A percentile compares a stretch with the other conserved stretches of the same genome.
phyloP scores from a whole-genome alignment of 1,140 invertebrate species.

The Coelopa frigida region DNA sequence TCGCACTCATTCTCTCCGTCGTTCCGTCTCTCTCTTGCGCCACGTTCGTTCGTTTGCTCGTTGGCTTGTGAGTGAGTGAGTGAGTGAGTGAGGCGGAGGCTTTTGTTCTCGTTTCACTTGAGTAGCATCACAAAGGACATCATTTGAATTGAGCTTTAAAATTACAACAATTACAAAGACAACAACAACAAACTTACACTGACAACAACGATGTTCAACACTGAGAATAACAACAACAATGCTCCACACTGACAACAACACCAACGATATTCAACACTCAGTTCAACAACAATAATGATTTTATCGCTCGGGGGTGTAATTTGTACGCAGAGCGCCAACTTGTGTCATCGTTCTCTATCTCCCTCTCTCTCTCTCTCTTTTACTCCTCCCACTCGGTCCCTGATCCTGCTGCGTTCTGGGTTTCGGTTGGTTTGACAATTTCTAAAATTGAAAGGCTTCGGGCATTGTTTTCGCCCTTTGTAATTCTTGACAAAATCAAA shows the following conservation, averaged over 20 bases:
- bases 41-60: too few species aligned
- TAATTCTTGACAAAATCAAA: conserved; percentile 44
- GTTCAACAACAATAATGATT: conserved; percentile 4
- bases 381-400: background rate
- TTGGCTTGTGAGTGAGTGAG: background rate
- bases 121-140: conserved; percentile 38
- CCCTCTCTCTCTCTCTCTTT: conserved; percentile 4
- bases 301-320: conserved; percentile 15
- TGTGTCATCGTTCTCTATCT: conserved; percentile 7
- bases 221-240: conserved; percentile 1
- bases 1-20: too few species aligned
- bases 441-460: conserved; percentile 41
- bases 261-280: too few species aligned
- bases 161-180: conserved; percentile 3
- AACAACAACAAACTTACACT: conserved; percentile 6
- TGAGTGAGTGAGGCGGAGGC: background rate
- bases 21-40: too few species aligned
- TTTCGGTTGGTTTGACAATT: conserved; percentile 21
- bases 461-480: conserved; percentile 41
- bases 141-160: background rate
- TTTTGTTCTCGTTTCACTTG: conserved; percentile 42
- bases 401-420: background rate
- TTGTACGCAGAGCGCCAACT: conserved; percentile 16
- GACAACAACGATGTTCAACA: background rate
- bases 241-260: background rate